Conservation (phyloP, 1,140 invertebrate species). For the Saccostrea glomerata region DNA sequence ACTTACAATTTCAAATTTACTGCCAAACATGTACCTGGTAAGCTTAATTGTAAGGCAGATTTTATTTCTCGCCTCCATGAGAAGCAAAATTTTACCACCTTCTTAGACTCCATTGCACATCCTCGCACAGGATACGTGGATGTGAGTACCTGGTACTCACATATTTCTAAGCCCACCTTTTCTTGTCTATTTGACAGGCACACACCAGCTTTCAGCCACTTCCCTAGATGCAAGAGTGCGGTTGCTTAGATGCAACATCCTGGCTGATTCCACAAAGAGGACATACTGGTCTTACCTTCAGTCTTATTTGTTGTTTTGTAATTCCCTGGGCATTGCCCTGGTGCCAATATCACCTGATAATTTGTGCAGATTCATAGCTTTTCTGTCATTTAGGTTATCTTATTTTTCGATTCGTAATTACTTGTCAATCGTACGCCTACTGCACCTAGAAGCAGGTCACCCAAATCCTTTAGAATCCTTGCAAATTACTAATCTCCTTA, state of each 20-base stretch:
- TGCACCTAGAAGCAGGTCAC: neutral
- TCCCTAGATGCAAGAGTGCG: neutral
- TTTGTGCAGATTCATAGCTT: neutral
- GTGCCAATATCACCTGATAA: neutral
- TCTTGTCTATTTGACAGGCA: no score
- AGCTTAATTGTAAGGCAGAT: neutral
- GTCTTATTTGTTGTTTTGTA: neutral
- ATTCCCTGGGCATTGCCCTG: neutral
- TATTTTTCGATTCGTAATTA: neutral
- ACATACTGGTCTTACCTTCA: neutral
- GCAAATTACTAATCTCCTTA: neutral
- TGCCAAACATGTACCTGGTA: neutral
- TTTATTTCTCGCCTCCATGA: neutral
- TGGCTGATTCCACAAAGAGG: neutral
- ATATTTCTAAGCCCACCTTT: no score
- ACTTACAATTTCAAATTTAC: neutral
- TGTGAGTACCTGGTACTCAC: no score
- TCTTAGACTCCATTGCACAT: no score
- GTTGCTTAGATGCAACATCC: neutral
- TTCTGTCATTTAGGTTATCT: neutral
- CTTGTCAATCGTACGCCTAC: neutral
- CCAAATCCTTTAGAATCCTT: slow-evolving; percentile 4
- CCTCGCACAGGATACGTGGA: no score
- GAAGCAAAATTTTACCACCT: no score
- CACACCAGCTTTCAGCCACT: neutral